Conservation (phyloP, 2,888 invertebrate genomes). For the Tortrix viridana region DNA sequence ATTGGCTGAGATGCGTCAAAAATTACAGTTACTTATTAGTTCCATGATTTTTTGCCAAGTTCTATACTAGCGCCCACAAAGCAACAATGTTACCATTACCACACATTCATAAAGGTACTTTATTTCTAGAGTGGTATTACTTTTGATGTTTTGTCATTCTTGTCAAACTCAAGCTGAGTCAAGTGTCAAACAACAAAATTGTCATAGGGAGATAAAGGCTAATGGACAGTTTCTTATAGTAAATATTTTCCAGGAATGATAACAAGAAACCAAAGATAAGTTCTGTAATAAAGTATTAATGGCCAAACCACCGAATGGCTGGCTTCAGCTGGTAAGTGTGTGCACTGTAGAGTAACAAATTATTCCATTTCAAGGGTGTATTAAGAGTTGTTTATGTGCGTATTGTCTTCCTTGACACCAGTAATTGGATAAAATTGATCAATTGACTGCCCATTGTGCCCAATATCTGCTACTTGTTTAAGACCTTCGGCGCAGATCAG, state of each 20-base stretch:
- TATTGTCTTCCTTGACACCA: slow-evolving; percentile 62
- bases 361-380: slow-evolving; percentile 44
- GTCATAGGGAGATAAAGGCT: slow-evolving; percentile 37
- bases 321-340: slow-evolving; percentile 82
- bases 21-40: too few species aligned
- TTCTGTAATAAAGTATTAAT: slow-evolving; percentile 59
- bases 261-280: slow-evolving; percentile 49
- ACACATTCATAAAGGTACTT: background rate
- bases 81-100: background rate
- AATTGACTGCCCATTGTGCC: slow-evolving; percentile 57
- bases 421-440: slow-evolving; percentile 66
- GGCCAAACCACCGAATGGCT: slow-evolving; percentile 84
- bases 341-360: slow-evolving; percentile 47
- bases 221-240: slow-evolving; percentile 47
- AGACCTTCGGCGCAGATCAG: slow-evolving; percentile 17
- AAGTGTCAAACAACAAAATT: slow-evolving; percentile 17
- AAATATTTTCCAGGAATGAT: slow-evolving; percentile 53
- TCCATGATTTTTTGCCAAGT: too few species aligned
- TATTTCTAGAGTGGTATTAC: background rate
- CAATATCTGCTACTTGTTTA: slow-evolving; percentile 40
- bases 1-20: too few species aligned
- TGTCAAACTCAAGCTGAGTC: slow-evolving; percentile 18
- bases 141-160: slow-evolving; percentile 12
- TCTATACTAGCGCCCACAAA: too few species aligned
- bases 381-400: slow-evolving; percentile 61